Percentiles rank a stretch among this genome's conserved stretches.
phyloP scores from a whole-genome alignment of 2,797 vertebrate species.

The Helostoma temminkii region DNA sequence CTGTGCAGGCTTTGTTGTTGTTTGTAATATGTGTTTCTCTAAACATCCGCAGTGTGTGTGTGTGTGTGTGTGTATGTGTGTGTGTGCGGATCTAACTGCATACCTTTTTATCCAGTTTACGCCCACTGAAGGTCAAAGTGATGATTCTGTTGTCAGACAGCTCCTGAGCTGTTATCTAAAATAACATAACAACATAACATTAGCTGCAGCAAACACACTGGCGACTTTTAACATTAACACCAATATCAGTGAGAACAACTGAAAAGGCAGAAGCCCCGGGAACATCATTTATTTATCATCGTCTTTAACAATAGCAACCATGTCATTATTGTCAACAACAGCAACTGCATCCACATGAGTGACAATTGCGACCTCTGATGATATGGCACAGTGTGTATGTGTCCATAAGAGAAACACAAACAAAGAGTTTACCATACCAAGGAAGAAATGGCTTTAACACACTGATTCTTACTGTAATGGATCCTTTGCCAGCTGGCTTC shows the following conservation, averaged over 20 bases:
- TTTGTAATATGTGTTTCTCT: slow-evolving; percentile 15
- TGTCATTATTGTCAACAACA: slow-evolving; percentile 10
- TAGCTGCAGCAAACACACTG: slow-evolving; percentile 32
- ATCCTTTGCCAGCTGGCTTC: slow-evolving; percentile 96
- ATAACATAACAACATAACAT: slow-evolving; percentile 51
- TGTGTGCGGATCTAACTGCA: slow-evolving; percentile 44
- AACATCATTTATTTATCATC: slow-evolving; percentile 1
- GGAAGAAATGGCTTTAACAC: not conserved
- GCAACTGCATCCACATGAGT: not conserved
- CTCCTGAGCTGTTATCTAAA: slow-evolving; percentile 96
- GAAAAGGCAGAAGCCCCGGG: not conserved
- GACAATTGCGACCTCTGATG: not conserved
- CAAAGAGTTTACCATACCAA: slow-evolving; percentile 2
- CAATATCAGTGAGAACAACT: slow-evolving; percentile 19
- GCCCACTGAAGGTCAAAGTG: slow-evolving; percentile 93
- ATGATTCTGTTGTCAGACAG: slow-evolving; percentile 98
- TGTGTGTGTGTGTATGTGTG: slow-evolving; percentile 18
- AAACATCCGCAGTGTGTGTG: slow-evolving; percentile 77
- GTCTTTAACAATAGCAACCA: slow-evolving; percentile 3
- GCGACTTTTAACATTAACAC: slow-evolving; percentile 9
- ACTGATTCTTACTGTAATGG: slow-evolving; percentile 88
- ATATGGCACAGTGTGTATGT: not conserved
- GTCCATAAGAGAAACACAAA: not conserved
- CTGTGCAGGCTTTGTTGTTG: slow-evolving; percentile 38
- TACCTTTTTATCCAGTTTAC: slow-evolving; percentile 99